A percentile compares a stretch with the other conserved stretches of the same genome.
phyloP scores from a whole-genome alignment of 2,113 vertebrate genomes.

The Tympanuchus pallidicinctus region DNA sequence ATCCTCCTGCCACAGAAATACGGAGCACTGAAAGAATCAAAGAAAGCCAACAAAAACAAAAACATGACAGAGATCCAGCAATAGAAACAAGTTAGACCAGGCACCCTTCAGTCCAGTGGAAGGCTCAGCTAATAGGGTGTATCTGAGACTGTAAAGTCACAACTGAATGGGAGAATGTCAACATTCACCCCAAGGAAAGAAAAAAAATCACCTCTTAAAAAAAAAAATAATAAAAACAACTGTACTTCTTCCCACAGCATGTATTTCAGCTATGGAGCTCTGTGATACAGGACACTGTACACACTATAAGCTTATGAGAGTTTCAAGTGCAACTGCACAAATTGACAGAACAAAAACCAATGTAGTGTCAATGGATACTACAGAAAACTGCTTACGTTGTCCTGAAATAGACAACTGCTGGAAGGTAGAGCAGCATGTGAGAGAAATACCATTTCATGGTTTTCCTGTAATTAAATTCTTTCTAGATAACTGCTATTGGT shows the following conservation, averaged over 20 bases:
- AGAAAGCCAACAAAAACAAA: neutral
- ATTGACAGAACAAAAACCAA: neutral
- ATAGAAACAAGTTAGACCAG: neutral
- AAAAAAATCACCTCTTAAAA: neutral
- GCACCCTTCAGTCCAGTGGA: neutral
- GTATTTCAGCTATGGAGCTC: neutral
- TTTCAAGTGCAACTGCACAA: neutral
- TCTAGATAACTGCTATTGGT: neutral
- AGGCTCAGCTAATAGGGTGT: neutral
- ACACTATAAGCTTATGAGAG: neutral
- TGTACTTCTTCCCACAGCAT: neutral
- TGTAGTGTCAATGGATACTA: neutral
- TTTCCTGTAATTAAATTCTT: neutral
- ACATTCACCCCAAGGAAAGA: neutral
- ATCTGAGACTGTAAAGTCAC: neutral
- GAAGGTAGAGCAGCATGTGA: neutral
- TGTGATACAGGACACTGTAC: neutral
- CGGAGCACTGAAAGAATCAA: neutral
- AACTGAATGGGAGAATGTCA: neutral
- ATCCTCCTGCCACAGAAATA: neutral
- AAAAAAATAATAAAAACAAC: neutral
- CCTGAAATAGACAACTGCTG: neutral
- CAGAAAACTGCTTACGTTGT: neutral
- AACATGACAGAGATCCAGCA: neutral
- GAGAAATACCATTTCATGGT: neutral